Evolutionary conservation across 2,888 invertebrate genomes (phyloP).

Genomic region (Eilema sororculum): DNA sequence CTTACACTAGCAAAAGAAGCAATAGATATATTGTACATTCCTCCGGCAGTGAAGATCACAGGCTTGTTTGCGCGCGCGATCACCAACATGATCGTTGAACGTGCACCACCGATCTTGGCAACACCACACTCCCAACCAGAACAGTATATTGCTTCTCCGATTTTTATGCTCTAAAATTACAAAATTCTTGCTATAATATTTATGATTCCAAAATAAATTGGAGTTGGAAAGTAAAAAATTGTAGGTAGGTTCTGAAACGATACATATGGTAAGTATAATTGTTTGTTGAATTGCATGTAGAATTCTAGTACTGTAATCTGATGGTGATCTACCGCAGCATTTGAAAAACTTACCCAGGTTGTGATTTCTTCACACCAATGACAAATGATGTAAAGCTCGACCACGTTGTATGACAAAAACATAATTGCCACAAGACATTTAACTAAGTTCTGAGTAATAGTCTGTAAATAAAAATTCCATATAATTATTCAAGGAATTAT

Average conservation of each 20-base stretch:
- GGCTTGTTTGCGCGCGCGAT: constrained; percentile 72
- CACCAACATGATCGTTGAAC: constrained; percentile 66
- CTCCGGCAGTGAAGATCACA: constrained; percentile 74
- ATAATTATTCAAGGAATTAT: background rate
- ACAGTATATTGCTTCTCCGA: constrained; percentile 71
- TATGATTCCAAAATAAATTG: background rate
- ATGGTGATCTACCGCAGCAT: background rate
- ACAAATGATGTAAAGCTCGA: constrained; percentile 73
- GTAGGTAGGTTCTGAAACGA: too few relatives aligned
- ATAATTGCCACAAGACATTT: constrained; percentile 73
- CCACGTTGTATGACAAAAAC: constrained; percentile 74
- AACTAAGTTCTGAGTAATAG: constrained; percentile 58
- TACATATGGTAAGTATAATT: too few relatives aligned
- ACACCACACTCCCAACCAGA: constrained; percentile 78
- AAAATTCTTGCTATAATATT: background rate
- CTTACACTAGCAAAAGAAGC: constrained; percentile 70
- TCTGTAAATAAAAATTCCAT: constrained; percentile 60
- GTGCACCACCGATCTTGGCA: constrained; percentile 63
- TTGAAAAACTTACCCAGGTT: constrained; percentile 62
- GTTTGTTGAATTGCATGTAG: too few relatives aligned
- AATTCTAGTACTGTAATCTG: background rate
- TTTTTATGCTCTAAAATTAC: constrained; percentile 64
- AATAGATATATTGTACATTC: constrained; percentile 76
- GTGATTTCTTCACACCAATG: constrained; percentile 80
- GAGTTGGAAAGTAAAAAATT: background rate